phyloP scores from a whole-genome alignment of 2,797 vertebrate genomes.

The Silurus lanzhouensis region DNA sequence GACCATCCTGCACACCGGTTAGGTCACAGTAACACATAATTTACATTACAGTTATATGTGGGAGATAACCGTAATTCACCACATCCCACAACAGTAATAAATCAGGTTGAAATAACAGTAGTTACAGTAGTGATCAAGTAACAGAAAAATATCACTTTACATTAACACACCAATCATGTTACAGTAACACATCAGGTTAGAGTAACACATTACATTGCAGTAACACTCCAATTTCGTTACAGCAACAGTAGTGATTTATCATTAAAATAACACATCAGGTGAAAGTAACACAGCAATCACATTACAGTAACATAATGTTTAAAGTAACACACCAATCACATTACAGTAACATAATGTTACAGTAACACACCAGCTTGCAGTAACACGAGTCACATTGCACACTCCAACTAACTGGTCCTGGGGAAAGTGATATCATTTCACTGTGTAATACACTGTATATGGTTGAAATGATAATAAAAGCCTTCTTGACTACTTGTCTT shows the following conservation, averaged over 20 bases:
- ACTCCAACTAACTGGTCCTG: too few species aligned
- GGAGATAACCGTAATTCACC: not conserved
- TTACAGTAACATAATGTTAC: not conserved
- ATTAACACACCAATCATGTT: not conserved
- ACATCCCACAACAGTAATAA: not conserved
- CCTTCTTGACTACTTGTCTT: too few species aligned
- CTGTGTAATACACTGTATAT: too few species aligned
- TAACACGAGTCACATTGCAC: not conserved
- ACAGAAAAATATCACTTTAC: not conserved
- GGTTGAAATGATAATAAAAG: too few species aligned
- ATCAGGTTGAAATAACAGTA: too few species aligned
- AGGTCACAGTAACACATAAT: not conserved
- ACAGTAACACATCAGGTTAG: not conserved
- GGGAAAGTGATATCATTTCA: too few species aligned
- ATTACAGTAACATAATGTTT: not conserved
- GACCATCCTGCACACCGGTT: slow-evolving; percentile 59
- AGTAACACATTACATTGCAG: not conserved
- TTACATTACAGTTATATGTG: too few species aligned
- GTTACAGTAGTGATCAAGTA: not conserved
- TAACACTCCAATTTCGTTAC: not conserved
- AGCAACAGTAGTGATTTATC: not conserved
- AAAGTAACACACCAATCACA: not conserved
- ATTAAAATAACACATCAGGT: not conserved
- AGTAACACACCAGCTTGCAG: not conserved
- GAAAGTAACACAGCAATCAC: not conserved